A percentile compares a stretch with the other conserved stretches of the same genome.
phyloP scores from a whole-genome alignment of 2,113 vertebrate species.

The Callithrix jacchus region DNA sequence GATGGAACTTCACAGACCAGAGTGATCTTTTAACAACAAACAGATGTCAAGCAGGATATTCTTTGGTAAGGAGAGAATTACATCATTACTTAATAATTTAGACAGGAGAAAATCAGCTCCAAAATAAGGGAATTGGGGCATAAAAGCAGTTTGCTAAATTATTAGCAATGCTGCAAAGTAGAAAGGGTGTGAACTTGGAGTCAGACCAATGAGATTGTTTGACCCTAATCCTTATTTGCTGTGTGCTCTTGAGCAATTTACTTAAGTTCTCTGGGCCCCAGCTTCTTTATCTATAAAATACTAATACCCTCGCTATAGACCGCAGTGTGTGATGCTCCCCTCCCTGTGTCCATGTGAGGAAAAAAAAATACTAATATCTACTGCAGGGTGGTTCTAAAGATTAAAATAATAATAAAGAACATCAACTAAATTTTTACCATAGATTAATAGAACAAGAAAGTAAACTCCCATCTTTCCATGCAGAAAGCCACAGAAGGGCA shows the following conservation, averaged over 20 bases:
- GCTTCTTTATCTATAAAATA: not conserved
- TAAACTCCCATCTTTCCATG: not conserved
- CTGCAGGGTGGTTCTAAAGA: not conserved
- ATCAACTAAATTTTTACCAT: not conserved
- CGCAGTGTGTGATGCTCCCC: too few relatives aligned
- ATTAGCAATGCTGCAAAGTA: not conserved
- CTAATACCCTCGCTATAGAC: not conserved
- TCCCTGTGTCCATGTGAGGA: too few relatives aligned
- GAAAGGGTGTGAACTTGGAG: not conserved
- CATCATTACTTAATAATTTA: constrained; percentile 43
- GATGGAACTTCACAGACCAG: constrained; percentile 36
- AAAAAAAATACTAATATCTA: not conserved
- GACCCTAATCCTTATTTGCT: not conserved
- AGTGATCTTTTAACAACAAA: constrained; percentile 62
- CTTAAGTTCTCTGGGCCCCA: not conserved
- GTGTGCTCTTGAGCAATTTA: not conserved
- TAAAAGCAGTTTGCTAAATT: not conserved
- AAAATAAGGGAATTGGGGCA: not conserved
- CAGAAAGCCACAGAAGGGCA: not conserved
- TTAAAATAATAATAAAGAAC: not conserved
- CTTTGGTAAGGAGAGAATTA: constrained; percentile 33
- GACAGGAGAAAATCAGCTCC: not conserved
- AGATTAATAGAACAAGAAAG: not conserved
- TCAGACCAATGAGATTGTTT: not conserved
- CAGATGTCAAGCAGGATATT: not conserved